Percentiles rank a stretch among this genome's conserved stretches.
phyloP scores from a whole-genome alignment of 2,113 vertebrate species.

The Pholis gunnellus region DNA sequence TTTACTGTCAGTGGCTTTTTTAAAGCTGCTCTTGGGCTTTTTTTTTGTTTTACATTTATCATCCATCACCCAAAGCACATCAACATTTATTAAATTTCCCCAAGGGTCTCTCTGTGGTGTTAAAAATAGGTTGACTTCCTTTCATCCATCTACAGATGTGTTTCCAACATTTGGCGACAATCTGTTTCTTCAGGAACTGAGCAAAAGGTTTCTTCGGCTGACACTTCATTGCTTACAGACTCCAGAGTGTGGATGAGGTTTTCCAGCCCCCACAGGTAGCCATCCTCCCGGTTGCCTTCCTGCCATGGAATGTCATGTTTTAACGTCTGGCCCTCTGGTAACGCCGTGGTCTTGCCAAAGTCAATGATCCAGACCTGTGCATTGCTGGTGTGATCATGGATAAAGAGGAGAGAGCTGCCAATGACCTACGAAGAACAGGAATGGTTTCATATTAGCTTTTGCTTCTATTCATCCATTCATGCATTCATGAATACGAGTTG shows the following conservation, averaged over 20 bases:
- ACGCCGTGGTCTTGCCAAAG: constrained; percentile 94
- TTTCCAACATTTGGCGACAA: constrained; percentile 21
- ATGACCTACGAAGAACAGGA: constrained; percentile 84
- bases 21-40: background rate
- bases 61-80: constrained; percentile 20
- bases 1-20: constrained; percentile 26
- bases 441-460: background rate
- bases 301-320: constrained; percentile 92
- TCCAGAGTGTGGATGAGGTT: constrained; percentile 88
- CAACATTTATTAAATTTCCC: constrained; percentile 9
- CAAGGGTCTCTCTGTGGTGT: background rate
- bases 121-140: constrained; percentile 20
- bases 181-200: constrained; percentile 23
- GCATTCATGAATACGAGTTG: background rate
- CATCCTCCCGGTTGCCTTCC: constrained; percentile 97
- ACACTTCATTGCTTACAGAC: constrained; percentile 47
- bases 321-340: constrained; percentile 90
- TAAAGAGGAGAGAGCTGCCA: constrained; percentile 98
- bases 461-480: background rate
- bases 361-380: constrained; percentile 98
- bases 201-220: background rate
- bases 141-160: background rate
- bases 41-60: background rate
- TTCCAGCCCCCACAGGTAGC: constrained; percentile 95
- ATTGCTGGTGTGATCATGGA: constrained; percentile 91